Conservation (phyloP, 1,140 invertebrate genomes). For the Magallana angulata region DNA sequence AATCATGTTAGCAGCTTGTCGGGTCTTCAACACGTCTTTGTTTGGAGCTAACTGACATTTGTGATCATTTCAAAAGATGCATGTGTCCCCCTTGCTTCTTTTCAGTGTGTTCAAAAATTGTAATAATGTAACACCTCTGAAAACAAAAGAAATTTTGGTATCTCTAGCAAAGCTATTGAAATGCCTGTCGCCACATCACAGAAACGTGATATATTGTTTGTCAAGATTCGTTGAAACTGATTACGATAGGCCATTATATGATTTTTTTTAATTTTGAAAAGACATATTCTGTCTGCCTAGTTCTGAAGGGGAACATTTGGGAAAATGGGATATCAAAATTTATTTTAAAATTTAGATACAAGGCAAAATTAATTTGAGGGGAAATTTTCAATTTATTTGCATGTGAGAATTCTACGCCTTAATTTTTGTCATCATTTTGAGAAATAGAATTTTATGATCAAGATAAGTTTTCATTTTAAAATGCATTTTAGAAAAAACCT, state of each 20-base stretch:
- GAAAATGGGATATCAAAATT: neutral
- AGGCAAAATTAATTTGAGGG: too few relatives aligned
- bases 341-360: neutral
- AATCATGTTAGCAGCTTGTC: slow-evolving; percentile 18
- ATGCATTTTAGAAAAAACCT: neutral
- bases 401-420: too few relatives aligned
- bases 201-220: slow-evolving; percentile 31
- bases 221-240: slow-evolving; percentile 18
- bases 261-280: neutral
- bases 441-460: too few relatives aligned
- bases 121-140: slow-evolving; percentile 10
- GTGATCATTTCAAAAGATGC: neutral
- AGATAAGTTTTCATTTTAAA: too few relatives aligned
- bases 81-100: slow-evolving; percentile 20
- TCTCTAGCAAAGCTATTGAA: neutral
- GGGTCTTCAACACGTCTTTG: slow-evolving; percentile 20
- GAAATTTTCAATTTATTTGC: too few relatives aligned
- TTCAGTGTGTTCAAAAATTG: slow-evolving; percentile 1
- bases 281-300: neutral
- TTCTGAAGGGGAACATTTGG: neutral
- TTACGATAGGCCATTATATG: neutral
- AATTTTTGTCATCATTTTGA: neutral
- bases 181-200: neutral
- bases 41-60: neutral
- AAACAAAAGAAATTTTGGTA: slow-evolving; percentile 31